Evolutionary conservation across 1,140 invertebrate species (phyloP), one percentile per base, ranked within the genome.

Genomic region (Bombus impatiens): DNA sequence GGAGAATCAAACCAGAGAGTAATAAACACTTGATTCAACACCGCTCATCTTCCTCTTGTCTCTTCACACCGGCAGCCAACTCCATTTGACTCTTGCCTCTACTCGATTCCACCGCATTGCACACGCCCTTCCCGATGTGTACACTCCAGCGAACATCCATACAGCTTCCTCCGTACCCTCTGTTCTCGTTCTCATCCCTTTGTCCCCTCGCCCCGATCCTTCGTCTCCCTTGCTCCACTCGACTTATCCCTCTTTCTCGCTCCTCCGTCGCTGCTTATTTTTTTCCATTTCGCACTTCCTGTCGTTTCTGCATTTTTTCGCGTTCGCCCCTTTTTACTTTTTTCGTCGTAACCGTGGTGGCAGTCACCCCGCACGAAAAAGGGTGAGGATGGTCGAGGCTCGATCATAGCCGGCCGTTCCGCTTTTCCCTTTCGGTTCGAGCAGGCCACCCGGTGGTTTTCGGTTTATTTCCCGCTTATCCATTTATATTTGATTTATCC

Each of bases 101-200:
- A 90, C 89, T 90, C 89, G 84, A 90, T 90, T 90, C 87, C 87
- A 86, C 89, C 89, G 89, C 89, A 90, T 90, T 90, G 84, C 89
- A 90, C 89, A 86, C 89, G 86, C 89, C 83, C 89, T 75, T 84
- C 67, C 67, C 84, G 70, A 86, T 86, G 72, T 79, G 78, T 82
- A 90, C 89, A 90, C 84, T 90, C 65, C 84, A 83, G n/a, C 78
- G 89, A 86, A 37, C 87, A 78, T 86, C 80, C 82, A 85, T 85
- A 40, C 79, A 32, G 75, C 71, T 77, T 79, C 72, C 47, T 76
- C 15, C 18, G 59, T 37, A 35, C 32, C 70, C 42, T 25, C 18
- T n/a, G 13, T 18, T 62, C 40, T 32, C 72, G 6, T n/a, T 76
- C 44, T 87, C 75, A 72, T 75, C 75, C 87, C 78, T 79, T 59